A percentile compares a stretch with the other conserved stretches of the same genome.
phyloP scores from a whole-genome alignment of 2,888 invertebrate genomes.

The Chesias legatella region DNA sequence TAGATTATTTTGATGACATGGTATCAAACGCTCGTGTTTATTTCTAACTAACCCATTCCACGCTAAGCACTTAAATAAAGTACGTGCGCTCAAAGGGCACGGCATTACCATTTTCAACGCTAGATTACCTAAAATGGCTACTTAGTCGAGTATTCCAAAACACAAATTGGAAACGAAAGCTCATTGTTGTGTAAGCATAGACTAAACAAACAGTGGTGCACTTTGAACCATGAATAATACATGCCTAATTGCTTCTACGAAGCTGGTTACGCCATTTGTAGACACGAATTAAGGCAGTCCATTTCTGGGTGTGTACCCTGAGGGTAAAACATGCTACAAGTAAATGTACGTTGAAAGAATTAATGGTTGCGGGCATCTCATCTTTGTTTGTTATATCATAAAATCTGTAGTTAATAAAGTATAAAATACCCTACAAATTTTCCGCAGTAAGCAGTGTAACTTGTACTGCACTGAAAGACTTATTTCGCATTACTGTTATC shows the following conservation, averaged over 20 bases:
- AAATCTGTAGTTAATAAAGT: too few species aligned
- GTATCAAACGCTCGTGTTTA: slow-evolving; percentile 3
- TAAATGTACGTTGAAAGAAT: too few species aligned
- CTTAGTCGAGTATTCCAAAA: slow-evolving; percentile 21
- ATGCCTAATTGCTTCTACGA: slow-evolving; percentile 24
- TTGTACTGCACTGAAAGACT: too few species aligned
- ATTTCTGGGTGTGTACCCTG: not conserved
- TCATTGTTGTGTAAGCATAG: slow-evolving; percentile 14
- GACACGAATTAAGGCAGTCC: slow-evolving; percentile 6
- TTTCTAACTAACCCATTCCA: not conserved
- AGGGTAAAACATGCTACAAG: too few species aligned
- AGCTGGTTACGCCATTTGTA: slow-evolving; percentile 6
- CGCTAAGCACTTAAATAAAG: not conserved
- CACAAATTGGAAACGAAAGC: slow-evolving; percentile 15
- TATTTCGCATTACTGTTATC: too few species aligned
- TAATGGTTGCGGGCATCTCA: too few species aligned
- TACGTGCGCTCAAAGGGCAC: slow-evolving; percentile 7
- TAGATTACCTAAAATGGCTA: slow-evolving; percentile 10
- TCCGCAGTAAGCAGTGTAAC: too few species aligned
- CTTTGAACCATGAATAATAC: slow-evolving; percentile 27
- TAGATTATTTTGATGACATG: too few species aligned
- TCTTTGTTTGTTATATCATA: too few species aligned
- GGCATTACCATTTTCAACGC: slow-evolving; percentile 2
- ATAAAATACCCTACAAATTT: too few species aligned
- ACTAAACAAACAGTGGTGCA: slow-evolving; percentile 27